phyloP scores from a whole-genome alignment of 2,113 vertebrate genomes.

The Charadrius vociferus region DNA sequence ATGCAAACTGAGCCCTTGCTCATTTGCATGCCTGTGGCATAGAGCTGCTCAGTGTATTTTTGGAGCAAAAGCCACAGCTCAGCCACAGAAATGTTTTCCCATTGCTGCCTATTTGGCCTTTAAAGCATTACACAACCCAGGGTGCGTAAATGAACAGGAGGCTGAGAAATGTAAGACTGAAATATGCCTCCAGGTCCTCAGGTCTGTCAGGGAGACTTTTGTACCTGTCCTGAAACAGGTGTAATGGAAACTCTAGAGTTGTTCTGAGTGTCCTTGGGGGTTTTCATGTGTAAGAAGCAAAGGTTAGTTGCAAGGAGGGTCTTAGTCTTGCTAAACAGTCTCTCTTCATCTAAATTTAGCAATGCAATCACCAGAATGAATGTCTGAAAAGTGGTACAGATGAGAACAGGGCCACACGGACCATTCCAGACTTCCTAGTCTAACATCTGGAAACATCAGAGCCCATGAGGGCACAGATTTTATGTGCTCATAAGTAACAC shows the following conservation, averaged over 20 bases:
- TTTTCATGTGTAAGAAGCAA: neutral
- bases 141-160: accelerated
- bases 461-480: neutral
- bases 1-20: neutral
- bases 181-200: neutral
- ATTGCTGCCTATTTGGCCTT: neutral
- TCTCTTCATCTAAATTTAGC: neutral
- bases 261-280: neutral
- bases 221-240: neutral
- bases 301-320: neutral
- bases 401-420: neutral
- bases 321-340: neutral
- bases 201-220: neutral
- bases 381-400: neutral
- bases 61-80: conserved; percentile 21
- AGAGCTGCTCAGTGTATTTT: neutral
- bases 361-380: neutral
- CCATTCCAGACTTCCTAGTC: neutral
- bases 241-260: neutral
- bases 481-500: neutral
- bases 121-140: neutral
- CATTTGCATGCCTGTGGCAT: conserved; percentile 9
- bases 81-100: conserved; percentile 14
- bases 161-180: neutral
- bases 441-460: neutral